Conservation (phyloP, 1,140 invertebrate genomes). For the Ylistrum balloti region DNA sequence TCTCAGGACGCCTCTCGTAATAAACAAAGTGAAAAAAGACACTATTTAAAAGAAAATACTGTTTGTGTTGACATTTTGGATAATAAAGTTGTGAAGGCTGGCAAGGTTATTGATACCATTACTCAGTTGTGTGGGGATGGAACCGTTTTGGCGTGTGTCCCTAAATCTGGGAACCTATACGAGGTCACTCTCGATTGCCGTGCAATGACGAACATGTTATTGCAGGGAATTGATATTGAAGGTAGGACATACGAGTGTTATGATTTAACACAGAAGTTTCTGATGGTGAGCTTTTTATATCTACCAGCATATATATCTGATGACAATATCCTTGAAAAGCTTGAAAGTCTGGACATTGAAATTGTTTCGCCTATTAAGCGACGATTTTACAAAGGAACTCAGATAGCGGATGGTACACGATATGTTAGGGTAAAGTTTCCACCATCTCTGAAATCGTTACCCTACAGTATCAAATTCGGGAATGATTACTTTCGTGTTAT, state of each 20-base stretch:
- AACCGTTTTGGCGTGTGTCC: neutral
- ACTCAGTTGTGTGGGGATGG: neutral
- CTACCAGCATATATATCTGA: constrained; percentile 48
- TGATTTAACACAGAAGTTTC: neutral
- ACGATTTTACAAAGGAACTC: neutral
- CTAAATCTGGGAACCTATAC: neutral
- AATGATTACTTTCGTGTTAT: neutral
- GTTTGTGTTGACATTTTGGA: neutral
- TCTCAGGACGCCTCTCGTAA: neutral
- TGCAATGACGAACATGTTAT: neutral
- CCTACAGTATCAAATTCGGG: neutral
- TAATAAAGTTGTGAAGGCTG: neutral
- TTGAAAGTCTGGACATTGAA: constrained; percentile 2
- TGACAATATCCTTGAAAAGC: constrained; percentile 4
- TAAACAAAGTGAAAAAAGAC: neutral
- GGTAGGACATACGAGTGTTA: neutral
- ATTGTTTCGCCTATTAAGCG: constrained; percentile 32
- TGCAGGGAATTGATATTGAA: neutral
- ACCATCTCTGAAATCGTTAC: neutral
- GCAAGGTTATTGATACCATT: neutral
- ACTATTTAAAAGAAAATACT: neutral
- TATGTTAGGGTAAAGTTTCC: constrained; percentile 35
- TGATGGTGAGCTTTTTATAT: constrained; percentile 45
- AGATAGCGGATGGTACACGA: constrained; percentile 45
- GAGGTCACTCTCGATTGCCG: constrained; percentile 36